These are phyloP conservation scores for Amniataba percoides DNA, from an alignment of 2,797 vertebrate species.

Conservation along the genomic window DNA sequence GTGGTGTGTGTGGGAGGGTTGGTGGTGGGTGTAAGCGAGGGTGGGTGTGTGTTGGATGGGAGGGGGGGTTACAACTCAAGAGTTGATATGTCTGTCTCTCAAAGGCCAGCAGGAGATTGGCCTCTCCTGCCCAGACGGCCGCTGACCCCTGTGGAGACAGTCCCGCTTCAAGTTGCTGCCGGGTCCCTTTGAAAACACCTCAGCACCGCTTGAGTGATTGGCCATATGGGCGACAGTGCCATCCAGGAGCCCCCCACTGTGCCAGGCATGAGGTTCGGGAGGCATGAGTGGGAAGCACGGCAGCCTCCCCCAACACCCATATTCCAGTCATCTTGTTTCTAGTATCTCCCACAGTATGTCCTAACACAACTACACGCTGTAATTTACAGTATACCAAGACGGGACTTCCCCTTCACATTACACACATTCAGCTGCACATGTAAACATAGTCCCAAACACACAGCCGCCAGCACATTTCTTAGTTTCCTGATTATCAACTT, in stretches of 20 bases:
- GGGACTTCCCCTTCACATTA: constrained; percentile 22
- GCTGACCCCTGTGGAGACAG: constrained; percentile 82
- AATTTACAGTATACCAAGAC: constrained; percentile 32
- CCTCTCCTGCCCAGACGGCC: constrained; percentile 79
- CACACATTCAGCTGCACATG: constrained; percentile 24
- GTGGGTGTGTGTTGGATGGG: no score
- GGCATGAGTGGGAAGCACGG: constrained; percentile 57
- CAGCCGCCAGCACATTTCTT: constrained; percentile 14
- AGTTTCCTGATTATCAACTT: neutral
- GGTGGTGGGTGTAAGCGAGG: neutral
- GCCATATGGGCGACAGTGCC: constrained; percentile 83
- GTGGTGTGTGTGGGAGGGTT: constrained; percentile 17
- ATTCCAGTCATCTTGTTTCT: constrained; percentile 63
- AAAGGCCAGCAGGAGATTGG: constrained; percentile 74
- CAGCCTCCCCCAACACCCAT: constrained; percentile 46
- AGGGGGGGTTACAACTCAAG: constrained; percentile 46
- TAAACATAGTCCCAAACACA: neutral
- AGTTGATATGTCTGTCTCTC: constrained; percentile 72
- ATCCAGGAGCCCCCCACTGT: constrained; percentile 77
- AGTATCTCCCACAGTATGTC: constrained; percentile 33
- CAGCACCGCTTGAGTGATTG: constrained; percentile 81
- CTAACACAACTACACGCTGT: constrained; percentile 61
- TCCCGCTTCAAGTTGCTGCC: constrained; percentile 77
- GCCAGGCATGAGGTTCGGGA: constrained; percentile 66
- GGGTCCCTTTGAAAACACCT: constrained; percentile 78